Evolutionary conservation across 2,888 invertebrate genomes (phyloP), one percentile per base, ranked within the genome.

Genomic region (Pegoplata infirma): DNA sequence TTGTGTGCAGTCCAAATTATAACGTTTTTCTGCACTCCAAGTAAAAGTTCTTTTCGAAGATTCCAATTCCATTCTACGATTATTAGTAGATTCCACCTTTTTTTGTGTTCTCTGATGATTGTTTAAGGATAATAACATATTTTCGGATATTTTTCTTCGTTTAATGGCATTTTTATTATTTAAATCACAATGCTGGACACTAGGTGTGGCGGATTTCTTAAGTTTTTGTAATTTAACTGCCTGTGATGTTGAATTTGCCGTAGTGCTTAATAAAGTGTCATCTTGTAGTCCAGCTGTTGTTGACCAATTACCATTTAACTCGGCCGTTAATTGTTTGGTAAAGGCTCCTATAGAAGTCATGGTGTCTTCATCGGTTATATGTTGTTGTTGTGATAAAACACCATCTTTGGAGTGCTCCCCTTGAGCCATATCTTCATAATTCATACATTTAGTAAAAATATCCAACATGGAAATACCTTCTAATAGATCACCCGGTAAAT

Each of bases 401-500:
- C 90, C 91, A 66, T 89, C 90, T 73, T 88, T 88, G 5, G 86
- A 85, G 59, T 90, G 85, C 67, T 91, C 91, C 40, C 87, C 85
- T 46, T 86, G 86, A 14, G 84, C 80, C 68, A 94, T 89, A 86
- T 94, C 94, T 85, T 94, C 94, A 84, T 93, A 94, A 56, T 92
- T 92, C 91, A 92, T 92, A 73, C 92, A 88, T 85, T 93, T 93
- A 14, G 94, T 94, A 83, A 95, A 95, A 83, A 96, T 95, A 85
- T 96, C 96, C 89, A 96, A 94, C 93, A 96, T 94, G 1, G 95
- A 95, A 85, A 96, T 95, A 8, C 95, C 95, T 86, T 96, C 95
- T 23, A 96, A 89, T 66, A 96, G 90, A 86, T 96, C 96, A 84
- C 95, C 95, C 23, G 95, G 95, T 23, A 96, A 89, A 86, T 96